Evolutionary conservation across 2,113 vertebrate species (phyloP).

Genomic region (Procavia capensis): DNA sequence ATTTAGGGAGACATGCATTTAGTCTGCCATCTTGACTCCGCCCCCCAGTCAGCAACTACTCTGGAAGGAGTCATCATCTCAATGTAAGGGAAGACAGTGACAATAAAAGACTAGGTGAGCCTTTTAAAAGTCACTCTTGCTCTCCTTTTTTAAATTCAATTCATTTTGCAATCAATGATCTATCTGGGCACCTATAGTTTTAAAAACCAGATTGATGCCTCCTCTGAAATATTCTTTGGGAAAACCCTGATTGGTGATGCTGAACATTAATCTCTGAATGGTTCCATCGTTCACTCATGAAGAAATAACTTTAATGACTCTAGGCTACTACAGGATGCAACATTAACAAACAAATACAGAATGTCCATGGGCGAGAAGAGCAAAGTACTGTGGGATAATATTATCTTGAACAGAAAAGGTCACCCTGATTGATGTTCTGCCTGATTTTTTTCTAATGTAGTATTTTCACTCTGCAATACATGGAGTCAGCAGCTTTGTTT

Average conservation of each 20-base stretch:
- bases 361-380: neutral
- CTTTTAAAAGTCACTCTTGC: neutral
- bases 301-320: constrained; percentile 33
- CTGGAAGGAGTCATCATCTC: neutral
- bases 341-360: constrained; percentile 50
- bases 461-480: constrained; percentile 46
- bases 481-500: constrained; percentile 39
- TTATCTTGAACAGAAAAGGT: constrained; percentile 37
- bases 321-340: neutral
- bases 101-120: neutral
- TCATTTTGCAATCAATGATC: neutral
- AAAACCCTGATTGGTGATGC: constrained; percentile 18
- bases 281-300: neutral
- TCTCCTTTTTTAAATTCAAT: constrained; percentile 15
- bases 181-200: neutral
- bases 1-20: too few species aligned
- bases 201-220: neutral
- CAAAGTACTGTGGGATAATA: constrained; percentile 47
- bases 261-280: constrained; percentile 42
- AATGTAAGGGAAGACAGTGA: neutral
- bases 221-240: constrained; percentile 7
- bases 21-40: too few species aligned
- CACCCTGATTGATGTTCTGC: constrained; percentile 41
- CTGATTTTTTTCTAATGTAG: constrained; percentile 17
- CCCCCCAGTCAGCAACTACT: neutral